Conservation (phyloP, 2,888 invertebrate species). For the Luperina testacea region DNA sequence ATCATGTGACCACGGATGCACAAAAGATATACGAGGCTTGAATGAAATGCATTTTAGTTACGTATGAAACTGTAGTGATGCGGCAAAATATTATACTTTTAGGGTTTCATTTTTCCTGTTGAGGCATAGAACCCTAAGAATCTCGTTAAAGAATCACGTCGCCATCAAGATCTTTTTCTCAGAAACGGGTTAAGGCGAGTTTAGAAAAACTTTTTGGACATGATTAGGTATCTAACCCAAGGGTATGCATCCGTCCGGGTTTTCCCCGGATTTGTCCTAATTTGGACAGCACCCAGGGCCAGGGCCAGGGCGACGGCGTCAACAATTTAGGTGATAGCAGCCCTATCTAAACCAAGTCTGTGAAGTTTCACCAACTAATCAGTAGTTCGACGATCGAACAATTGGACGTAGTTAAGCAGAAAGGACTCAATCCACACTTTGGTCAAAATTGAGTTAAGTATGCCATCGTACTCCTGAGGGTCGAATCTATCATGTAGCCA, state of each 20-base stretch:
- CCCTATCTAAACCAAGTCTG: neutral
- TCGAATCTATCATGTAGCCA: too few species aligned
- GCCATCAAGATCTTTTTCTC: neutral
- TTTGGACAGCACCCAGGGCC: neutral
- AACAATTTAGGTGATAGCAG: neutral
- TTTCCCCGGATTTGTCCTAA: neutral
- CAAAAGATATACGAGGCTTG: slow-evolving; percentile 8
- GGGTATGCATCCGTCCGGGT: neutral
- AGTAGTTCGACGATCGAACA: too few species aligned
- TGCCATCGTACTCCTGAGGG: too few species aligned
- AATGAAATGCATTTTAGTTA: neutral
- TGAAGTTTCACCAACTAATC: neutral
- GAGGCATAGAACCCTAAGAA: neutral
- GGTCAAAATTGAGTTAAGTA: too few species aligned
- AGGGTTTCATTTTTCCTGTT: neutral
- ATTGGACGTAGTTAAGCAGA: too few species aligned
- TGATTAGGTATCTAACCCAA: neutral
- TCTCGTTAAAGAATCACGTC: neutral
- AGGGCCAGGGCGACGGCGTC: neutral
- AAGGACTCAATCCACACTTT: too few species aligned
- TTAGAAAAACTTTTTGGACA: neutral
- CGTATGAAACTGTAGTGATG: neutral
- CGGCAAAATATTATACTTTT: neutral
- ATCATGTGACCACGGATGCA: slow-evolving; percentile 40
- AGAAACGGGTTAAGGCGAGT: neutral